phyloP scores from a whole-genome alignment of 2,797 vertebrate species.

The Rousettus madagascariensis region DNA sequence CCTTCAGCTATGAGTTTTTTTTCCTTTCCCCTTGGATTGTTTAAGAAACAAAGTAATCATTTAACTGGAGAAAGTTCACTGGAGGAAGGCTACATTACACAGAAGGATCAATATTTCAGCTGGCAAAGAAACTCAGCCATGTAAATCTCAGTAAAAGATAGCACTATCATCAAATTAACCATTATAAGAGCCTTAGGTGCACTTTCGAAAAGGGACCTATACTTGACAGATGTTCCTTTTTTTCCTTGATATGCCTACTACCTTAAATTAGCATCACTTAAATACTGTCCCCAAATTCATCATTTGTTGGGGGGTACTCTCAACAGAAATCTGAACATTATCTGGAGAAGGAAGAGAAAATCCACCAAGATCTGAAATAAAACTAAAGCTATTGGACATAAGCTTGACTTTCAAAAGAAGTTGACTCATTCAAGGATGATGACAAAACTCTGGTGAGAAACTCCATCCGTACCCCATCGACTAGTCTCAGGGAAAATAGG shows the following conservation, averaged over 20 bases:
- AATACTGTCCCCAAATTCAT: neutral
- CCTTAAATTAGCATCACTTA: neutral
- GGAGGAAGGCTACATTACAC: neutral
- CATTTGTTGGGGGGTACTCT: neutral
- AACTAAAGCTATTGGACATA: neutral
- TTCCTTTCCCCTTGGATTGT: neutral
- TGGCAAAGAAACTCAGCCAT: neutral
- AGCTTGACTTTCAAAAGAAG: neutral
- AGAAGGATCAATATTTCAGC: neutral
- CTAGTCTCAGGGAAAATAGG: neutral
- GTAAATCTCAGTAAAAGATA: slow-evolving; percentile 13
- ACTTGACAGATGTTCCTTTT: neutral
- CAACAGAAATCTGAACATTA: neutral
- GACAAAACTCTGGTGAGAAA: neutral
- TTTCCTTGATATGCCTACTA: neutral
- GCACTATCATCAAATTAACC: neutral
- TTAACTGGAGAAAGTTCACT: neutral
- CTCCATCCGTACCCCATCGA: neutral
- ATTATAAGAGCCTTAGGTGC: neutral
- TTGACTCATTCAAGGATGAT: neutral
- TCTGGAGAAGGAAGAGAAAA: neutral
- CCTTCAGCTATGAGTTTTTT: neutral
- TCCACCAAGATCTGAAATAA: neutral
- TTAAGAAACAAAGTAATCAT: slow-evolving; percentile 27
- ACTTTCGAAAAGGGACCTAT: neutral